Percentiles rank a stretch among this genome's conserved stretches.
phyloP scores from a whole-genome alignment of 30 jellyfish, hydroid and myxozoan species.

The Aurelia aurita complex sp. Pacific region DNA sequence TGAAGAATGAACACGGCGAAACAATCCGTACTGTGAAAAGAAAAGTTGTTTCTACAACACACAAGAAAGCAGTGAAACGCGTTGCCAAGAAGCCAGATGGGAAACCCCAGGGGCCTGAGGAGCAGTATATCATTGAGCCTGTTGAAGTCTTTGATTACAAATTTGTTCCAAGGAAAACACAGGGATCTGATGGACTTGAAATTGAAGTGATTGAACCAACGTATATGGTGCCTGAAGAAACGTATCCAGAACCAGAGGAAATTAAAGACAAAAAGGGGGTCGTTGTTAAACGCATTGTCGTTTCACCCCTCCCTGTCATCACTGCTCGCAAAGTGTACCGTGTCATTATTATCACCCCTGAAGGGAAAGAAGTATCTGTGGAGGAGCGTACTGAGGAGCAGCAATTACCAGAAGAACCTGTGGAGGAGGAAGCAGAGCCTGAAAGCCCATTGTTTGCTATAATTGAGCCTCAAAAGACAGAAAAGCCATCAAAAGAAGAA shows the following conservation, averaged over 20 bases:
- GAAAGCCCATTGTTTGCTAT: conserved; percentile 21
- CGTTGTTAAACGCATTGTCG: conserved; percentile 40
- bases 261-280: conserved; percentile 69
- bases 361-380: conserved; percentile 45
- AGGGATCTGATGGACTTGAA: conserved; percentile 47
- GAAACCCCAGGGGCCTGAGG: conserved; percentile 66
- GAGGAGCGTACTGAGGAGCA: conserved; percentile 39
- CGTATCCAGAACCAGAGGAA: conserved; percentile 58
- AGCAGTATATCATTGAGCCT: conserved; percentile 74
- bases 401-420: conserved; percentile 48
- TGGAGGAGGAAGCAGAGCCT: conserved; percentile 6
- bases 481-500: background rate
- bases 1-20: conserved; percentile 42
- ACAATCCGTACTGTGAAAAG: conserved; percentile 49
- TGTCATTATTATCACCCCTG: conserved; percentile 45
- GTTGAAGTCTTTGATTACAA: conserved; percentile 70
- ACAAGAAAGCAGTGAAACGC: conserved; percentile 23
- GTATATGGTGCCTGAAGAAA: conserved; percentile 22
- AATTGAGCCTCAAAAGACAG: conserved; percentile 1
- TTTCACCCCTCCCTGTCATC: conserved; percentile 70
- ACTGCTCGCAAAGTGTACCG: conserved; percentile 83
- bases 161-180: conserved; percentile 18
- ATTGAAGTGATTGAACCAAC: conserved; percentile 29
- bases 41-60: conserved; percentile 6
- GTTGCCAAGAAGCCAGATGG: conserved; percentile 53